phyloP scores from a whole-genome alignment of 2,797 vertebrate genomes.

The Spinus pinus region DNA sequence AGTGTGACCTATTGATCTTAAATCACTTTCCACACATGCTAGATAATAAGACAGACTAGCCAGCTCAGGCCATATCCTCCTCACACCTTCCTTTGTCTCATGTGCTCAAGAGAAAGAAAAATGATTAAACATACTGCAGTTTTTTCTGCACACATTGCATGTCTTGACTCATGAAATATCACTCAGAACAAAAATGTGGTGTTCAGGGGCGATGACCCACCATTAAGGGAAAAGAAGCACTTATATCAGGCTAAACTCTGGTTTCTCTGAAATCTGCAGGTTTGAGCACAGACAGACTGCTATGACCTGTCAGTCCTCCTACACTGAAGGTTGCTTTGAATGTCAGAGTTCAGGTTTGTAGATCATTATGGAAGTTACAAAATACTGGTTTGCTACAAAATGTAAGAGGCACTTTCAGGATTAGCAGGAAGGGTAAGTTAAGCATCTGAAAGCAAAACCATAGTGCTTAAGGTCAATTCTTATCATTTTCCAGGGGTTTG shows the following conservation, averaged over 20 bases:
- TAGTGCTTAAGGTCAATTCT: conserved; percentile 20
- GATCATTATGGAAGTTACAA: neutral
- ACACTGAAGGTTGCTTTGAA: neutral
- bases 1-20: conserved; percentile 31
- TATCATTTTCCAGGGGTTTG: neutral
- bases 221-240: neutral
- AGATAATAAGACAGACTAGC: neutral
- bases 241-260: neutral
- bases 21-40: conserved; percentile 40
- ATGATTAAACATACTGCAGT: neutral
- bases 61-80: neutral
- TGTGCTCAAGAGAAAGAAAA: neutral
- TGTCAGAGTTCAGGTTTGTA: conserved; percentile 35
- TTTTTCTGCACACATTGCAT: neutral
- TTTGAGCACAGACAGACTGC: neutral
- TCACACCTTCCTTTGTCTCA: conserved; percentile 15
- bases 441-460: conserved; percentile 49
- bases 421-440: conserved; percentile 35
- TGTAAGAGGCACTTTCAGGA: conserved; percentile 33
- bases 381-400: conserved; percentile 26
- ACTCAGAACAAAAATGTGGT: neutral
- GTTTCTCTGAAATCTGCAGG: neutral
- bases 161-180: neutral
- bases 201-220: neutral
- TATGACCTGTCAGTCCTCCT: neutral